Evolutionary conservation across 2,888 invertebrate genomes (phyloP).

Genomic region (Zygogramma bicolorata): DNA sequence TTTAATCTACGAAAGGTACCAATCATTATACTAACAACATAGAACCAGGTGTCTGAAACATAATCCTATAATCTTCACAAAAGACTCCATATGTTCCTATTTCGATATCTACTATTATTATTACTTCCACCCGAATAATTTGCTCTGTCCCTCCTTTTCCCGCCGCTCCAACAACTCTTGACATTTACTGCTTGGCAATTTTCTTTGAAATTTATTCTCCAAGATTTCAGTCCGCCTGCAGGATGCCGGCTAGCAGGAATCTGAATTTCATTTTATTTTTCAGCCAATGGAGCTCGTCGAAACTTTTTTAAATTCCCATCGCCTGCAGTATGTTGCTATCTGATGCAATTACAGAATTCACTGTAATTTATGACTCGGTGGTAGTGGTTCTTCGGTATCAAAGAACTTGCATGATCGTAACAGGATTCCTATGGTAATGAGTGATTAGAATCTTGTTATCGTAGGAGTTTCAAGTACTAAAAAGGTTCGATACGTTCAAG

Average conservation of each 20-base stretch:
- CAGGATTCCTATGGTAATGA: not conserved
- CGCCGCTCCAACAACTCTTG: slow-evolving; percentile 8
- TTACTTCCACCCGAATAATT: not conserved
- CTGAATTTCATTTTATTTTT: slow-evolving; percentile 4
- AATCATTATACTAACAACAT: too few relatives aligned
- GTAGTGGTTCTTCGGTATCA: not conserved
- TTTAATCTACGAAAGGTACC: too few relatives aligned
- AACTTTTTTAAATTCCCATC: not conserved
- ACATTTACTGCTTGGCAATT: slow-evolving; percentile 36
- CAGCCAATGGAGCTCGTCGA: not conserved
- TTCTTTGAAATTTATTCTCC: slow-evolving; percentile 35
- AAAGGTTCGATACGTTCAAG: not conserved
- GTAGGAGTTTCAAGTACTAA: not conserved
- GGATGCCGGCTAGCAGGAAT: not conserved
- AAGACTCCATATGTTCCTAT: too few relatives aligned
- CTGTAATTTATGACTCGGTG: slow-evolving; percentile 23
- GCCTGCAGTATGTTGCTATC: slow-evolving; percentile 17
- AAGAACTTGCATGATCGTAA: not conserved
- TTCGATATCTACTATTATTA: not conserved
- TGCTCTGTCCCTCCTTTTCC: slow-evolving; percentile 11
- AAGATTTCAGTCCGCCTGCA: not conserved
- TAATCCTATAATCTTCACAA: too few relatives aligned
- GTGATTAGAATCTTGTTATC: not conserved
- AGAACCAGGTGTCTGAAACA: too few relatives aligned
- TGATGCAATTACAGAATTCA: slow-evolving; percentile 29